phyloP scores from a whole-genome alignment of 2,888 invertebrate species.

The Chesias legatella region DNA sequence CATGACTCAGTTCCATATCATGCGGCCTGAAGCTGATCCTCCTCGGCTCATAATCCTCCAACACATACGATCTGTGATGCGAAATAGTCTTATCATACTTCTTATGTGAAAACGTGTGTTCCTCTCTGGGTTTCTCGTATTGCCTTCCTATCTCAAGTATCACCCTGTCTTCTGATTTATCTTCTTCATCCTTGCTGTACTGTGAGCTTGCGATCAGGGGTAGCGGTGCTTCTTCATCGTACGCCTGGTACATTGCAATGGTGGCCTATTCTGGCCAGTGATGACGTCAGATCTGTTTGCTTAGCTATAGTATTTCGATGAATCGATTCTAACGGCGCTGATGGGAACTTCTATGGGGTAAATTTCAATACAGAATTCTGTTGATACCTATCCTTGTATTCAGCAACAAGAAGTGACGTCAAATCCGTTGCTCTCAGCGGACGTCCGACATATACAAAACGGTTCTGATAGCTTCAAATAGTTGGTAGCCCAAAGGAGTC shows the following conservation, averaged over 20 bases:
- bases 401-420: too few species aligned
- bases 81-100: conserved; percentile 76
- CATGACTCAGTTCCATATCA: conserved; percentile 53
- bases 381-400: too few species aligned
- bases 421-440: too few species aligned
- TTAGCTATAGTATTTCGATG: too few species aligned
- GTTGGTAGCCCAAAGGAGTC: too few species aligned
- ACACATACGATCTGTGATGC: conserved; percentile 68
- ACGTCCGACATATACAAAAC: too few species aligned
- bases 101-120: conserved; percentile 72
- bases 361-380: too few species aligned
- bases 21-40: conserved; percentile 61
- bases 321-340: too few species aligned
- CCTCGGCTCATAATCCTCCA: conserved; percentile 68
- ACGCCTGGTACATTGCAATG: conserved; percentile 64
- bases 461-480: too few species aligned
- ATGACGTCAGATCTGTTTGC: too few species aligned
- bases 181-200: conserved; percentile 64
- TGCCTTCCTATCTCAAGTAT: conserved; percentile 75
- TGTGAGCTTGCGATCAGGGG: conserved; percentile 56
- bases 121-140: conserved; percentile 68
- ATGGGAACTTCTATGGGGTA: too few species aligned
- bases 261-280: neutral
- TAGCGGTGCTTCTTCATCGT: conserved; percentile 62
- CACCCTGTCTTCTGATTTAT: conserved; percentile 62